Conservation (phyloP, 1,140 invertebrate species). For the Lamellibrachia luymesi region DNA sequence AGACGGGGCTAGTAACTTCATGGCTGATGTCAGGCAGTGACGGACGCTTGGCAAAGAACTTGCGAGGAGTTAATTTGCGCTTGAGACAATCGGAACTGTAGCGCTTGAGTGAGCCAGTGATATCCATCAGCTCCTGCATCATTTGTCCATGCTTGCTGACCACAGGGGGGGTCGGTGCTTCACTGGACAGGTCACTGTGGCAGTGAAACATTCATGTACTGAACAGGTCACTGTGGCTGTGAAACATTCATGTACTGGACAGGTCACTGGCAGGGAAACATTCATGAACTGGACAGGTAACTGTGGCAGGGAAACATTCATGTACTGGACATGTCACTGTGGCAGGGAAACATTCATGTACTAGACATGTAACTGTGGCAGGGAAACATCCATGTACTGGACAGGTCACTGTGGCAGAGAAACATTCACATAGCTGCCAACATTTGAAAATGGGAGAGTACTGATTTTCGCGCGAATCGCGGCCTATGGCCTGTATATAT, state of each 20-base stretch:
- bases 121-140: constrained; percentile 19
- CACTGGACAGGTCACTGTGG: not conserved
- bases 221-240: too few species aligned
- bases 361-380: too few species aligned
- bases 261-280: not conserved
- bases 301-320: too few species aligned
- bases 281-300: not conserved
- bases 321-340: too few species aligned
- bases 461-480: too few species aligned
- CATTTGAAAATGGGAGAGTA: too few species aligned
- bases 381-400: not conserved
- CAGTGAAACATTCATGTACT: too few species aligned
- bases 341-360: too few species aligned
- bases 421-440: too few species aligned
- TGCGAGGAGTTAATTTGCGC: constrained; percentile 9
- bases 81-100: constrained; percentile 2
- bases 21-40: not conserved
- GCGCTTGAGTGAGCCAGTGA: constrained; percentile 1
- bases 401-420: not conserved
- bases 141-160: constrained; percentile 30
- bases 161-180: not conserved
- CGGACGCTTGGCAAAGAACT: constrained; percentile 7
- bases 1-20: not conserved
- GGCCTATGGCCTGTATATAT: too few species aligned
- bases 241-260: too few species aligned